Evolutionary conservation across 1,140 invertebrate species (phyloP).

Genomic region (Drosophila miranda): DNA sequence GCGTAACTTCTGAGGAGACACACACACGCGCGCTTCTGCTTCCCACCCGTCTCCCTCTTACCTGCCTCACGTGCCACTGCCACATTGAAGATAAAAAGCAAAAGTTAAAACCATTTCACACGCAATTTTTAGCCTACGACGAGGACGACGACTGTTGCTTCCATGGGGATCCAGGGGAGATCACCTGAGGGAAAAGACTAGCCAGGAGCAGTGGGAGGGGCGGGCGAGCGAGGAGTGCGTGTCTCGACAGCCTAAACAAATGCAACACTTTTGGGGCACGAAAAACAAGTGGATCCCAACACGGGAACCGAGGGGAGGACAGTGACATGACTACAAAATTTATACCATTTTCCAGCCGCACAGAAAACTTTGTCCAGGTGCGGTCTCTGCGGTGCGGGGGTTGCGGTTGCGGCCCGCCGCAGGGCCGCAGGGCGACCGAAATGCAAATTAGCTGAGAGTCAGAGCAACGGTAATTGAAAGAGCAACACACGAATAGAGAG

Average conservation of each 20-base stretch:
- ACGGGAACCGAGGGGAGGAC: neutral
- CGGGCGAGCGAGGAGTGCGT: constrained; percentile 33
- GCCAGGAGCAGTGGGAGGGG: constrained; percentile 1
- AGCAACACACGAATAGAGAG: neutral
- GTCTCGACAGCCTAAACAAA: constrained; percentile 68
- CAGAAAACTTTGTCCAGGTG: constrained; percentile 56
- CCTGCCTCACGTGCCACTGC: constrained; percentile 60
- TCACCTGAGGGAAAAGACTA: constrained; percentile 57
- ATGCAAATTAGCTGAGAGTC: constrained; percentile 62
- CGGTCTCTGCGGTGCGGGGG: constrained; percentile 41
- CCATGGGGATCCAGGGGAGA: constrained; percentile 18
- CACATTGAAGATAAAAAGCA: constrained; percentile 74
- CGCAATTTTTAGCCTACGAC: constrained; percentile 67
- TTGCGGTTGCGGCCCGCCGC: constrained; percentile 3
- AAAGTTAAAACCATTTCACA: constrained; percentile 80
- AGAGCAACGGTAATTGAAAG: constrained; percentile 29
- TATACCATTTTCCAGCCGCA: constrained; percentile 51
- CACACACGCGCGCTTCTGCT: constrained; percentile 18
- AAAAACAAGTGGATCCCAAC: constrained; percentile 14
- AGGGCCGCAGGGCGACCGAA: constrained; percentile 52
- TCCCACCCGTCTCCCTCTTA: too few species aligned
- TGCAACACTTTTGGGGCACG: constrained; percentile 67
- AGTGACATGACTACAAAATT: constrained; percentile 66
- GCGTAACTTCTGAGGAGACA: constrained; percentile 65
- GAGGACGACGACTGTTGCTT: constrained; percentile 30